Percentiles rank a stretch among this genome's conserved stretches.
phyloP scores from a whole-genome alignment of 1,140 invertebrate genomes.

The Pristionchus pacificus region DNA sequence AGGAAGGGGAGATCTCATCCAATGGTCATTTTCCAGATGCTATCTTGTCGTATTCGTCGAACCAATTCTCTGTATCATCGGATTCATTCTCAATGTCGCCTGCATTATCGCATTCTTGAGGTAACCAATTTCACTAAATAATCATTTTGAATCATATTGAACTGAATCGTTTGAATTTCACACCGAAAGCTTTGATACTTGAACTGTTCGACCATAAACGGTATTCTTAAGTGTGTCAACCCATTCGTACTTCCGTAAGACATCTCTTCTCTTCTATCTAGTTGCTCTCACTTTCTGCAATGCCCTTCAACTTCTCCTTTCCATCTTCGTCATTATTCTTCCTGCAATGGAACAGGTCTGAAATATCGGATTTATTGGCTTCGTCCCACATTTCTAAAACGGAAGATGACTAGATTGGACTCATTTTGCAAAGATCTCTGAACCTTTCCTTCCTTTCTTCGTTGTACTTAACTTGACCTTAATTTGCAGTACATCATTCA shows the following conservation, averaged over 20 bases:
- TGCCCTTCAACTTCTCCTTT: constrained; percentile 16
- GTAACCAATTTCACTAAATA: not conserved
- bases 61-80: constrained; percentile 13
- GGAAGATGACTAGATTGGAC: no score
- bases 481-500: no score
- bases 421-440: no score
- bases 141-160: no score
- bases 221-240: constrained; percentile 13
- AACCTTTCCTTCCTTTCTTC: not conserved
- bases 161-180: no score
- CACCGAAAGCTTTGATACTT: no score
- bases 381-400: no score
- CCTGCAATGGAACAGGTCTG: constrained; percentile 17
- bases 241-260: constrained; percentile 17
- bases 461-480: no score
- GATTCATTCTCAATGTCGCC: constrained; percentile 12
- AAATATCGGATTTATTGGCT: no score
- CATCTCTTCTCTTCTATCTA: constrained; percentile 13
- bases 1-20: not conserved
- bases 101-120: constrained; percentile 14
- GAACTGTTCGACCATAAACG: no score
- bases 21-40: constrained; percentile 5
- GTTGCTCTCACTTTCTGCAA: constrained; percentile 5
- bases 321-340: constrained; percentile 8
- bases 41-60: constrained; percentile 12